Conservation (phyloP, 2,113 vertebrate genomes). For the Vombatus ursinus region DNA sequence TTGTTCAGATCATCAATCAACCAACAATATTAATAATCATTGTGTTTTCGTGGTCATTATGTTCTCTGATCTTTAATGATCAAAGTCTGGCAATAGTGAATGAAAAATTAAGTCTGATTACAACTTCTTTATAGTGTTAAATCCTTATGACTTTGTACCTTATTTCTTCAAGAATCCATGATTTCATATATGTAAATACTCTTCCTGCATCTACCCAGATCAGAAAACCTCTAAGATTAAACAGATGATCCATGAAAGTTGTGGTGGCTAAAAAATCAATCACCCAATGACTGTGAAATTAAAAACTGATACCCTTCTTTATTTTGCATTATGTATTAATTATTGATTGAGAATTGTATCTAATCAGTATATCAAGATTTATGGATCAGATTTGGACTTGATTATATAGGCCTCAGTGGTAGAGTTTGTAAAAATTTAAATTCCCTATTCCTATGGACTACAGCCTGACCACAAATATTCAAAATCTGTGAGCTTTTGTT, state of each 20-base stretch:
- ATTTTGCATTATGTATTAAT: background rate
- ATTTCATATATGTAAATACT: background rate
- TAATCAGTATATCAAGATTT: background rate
- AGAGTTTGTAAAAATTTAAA: background rate
- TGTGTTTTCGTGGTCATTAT: background rate
- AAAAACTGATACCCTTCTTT: background rate
- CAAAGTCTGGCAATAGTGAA: background rate
- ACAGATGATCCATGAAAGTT: background rate
- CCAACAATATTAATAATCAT: background rate
- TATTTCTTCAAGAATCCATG: background rate
- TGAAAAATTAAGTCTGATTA: background rate
- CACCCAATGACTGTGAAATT: background rate
- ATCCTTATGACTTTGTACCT: background rate
- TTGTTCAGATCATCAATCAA: too few species aligned
- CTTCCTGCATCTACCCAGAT: background rate
- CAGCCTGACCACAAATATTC: background rate
- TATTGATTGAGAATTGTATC: background rate
- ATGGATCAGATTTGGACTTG: background rate
- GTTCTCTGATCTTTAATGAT: background rate
- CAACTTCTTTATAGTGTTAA: background rate
- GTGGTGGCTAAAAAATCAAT: background rate
- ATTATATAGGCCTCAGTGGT: background rate
- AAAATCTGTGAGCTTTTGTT: background rate
- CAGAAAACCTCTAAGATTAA: background rate
- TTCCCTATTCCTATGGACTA: background rate